phyloP scores from a whole-genome alignment of 2,113 vertebrate species.

The Porphyrio hochstetteri region DNA sequence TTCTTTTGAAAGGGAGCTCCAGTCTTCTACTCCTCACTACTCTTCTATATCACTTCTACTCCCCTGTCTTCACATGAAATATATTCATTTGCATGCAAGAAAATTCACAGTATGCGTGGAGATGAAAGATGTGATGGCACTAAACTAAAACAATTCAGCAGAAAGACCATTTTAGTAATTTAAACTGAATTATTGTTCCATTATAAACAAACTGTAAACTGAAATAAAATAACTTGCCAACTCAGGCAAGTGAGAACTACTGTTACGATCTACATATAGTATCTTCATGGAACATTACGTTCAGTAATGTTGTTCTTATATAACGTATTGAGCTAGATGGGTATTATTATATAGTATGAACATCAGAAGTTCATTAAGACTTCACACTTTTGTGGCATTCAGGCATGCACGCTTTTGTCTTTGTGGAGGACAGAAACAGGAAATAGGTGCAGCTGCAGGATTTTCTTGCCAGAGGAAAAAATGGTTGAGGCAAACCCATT shows the following conservation, averaged over 20 bases:
- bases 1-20: not conserved
- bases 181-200: not conserved
- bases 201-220: not conserved
- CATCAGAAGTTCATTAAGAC: not conserved
- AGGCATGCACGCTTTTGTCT: not conserved
- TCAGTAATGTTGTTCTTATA: not conserved
- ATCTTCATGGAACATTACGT: not conserved
- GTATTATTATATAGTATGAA: not conserved
- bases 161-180: not conserved
- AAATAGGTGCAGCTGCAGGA: not conserved
- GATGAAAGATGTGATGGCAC: not conserved
- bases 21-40: no score
- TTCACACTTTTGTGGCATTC: not conserved
- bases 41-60: not conserved
- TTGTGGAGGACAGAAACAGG: not conserved
- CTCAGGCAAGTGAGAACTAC: not conserved
- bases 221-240: not conserved
- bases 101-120: not conserved
- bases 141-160: not conserved
- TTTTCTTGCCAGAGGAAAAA: not conserved
- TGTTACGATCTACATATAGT: accelerated
- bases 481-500: not conserved
- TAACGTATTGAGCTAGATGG: not conserved
- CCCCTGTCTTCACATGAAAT: not conserved
- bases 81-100: not conserved